Percentiles rank a stretch among this genome's conserved stretches.
phyloP scores from a whole-genome alignment of 1,140 invertebrate species.

The Drosophila nannoptera region DNA sequence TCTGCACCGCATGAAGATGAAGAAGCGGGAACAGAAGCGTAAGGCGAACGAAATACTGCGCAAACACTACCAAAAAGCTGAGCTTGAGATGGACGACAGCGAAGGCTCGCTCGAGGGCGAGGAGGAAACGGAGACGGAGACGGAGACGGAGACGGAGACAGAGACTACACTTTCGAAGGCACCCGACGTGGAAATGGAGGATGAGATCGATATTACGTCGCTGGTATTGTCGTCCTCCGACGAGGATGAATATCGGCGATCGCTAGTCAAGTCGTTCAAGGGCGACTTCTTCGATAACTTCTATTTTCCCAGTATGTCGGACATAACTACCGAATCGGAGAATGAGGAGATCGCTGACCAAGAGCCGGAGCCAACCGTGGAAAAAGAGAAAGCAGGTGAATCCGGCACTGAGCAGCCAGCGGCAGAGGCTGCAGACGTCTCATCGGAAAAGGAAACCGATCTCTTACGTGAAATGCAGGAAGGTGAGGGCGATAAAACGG shows the following conservation, averaged over 20 bases:
- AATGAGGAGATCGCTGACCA: neutral
- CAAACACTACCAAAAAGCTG: neutral
- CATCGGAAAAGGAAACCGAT: too few relatives aligned
- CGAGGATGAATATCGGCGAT: too few relatives aligned
- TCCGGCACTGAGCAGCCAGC: too few relatives aligned
- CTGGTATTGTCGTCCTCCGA: conserved; percentile 5
- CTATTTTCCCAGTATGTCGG: conserved; percentile 22
- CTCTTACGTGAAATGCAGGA: neutral
- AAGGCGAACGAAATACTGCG: neutral
- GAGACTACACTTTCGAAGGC: too few relatives aligned
- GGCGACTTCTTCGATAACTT: conserved; percentile 30
- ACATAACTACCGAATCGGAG: neutral
- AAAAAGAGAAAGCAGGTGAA: neutral
- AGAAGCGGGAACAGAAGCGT: conserved; percentile 15
- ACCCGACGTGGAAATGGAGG: neutral
- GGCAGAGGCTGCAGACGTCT: too few relatives aligned
- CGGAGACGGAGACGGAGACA: neutral
- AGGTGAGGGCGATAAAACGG: neutral
- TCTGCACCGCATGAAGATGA: neutral
- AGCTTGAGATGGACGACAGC: neutral
- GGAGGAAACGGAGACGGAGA: neutral
- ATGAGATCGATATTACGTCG: neutral
- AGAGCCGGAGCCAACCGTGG: neutral
- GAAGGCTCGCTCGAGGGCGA: too few relatives aligned
- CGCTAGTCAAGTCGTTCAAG: too few relatives aligned